Conservation (phyloP, 30 jellyfish, hydroid and myxozoan species). For the Aurelia sp. region DNA sequence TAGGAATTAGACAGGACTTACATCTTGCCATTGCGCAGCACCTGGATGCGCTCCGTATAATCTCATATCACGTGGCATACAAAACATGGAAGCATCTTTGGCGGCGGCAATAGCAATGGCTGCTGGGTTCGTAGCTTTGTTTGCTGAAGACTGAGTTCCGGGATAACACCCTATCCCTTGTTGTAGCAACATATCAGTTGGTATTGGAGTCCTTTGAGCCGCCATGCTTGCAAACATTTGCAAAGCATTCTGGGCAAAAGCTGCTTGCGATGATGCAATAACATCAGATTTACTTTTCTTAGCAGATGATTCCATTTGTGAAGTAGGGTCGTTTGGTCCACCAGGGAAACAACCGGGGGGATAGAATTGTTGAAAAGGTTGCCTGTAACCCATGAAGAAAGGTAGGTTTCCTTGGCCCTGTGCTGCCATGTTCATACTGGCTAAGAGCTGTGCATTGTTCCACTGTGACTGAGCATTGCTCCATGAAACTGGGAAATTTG, state of each 20-base stretch:
- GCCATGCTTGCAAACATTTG: conserved; percentile 82
- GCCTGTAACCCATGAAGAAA: conserved; percentile 75
- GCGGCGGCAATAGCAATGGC: conserved; percentile 99
- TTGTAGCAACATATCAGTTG: conserved; percentile 67
- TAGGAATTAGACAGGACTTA: conserved; percentile 20
- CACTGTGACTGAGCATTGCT: conserved; percentile 46
- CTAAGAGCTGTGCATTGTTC: conserved; percentile 70
- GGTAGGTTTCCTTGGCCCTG: conserved; percentile 70
- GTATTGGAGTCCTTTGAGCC: conserved; percentile 70
- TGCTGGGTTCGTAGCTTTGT: conserved; percentile 94
- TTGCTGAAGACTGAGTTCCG: conserved; percentile 37
- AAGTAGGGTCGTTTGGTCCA: conserved; percentile 34
- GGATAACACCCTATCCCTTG: conserved; percentile 71
- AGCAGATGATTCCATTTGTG: conserved; percentile 49
- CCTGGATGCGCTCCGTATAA: conserved; percentile 94
- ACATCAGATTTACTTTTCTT: conserved; percentile 58
- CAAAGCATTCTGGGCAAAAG: conserved; percentile 69
- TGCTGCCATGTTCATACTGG: conserved; percentile 41
- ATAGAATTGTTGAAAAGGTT: conserved; percentile 64
- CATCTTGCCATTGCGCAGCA: conserved; percentile 96
- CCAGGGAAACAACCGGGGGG: conserved; percentile 60
- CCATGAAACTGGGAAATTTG: conserved; percentile 54
- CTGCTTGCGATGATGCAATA: conserved; percentile 51
- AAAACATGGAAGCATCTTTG: conserved; percentile 77
- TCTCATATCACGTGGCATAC: conserved; percentile 73